Base-by-base conservation (phyloP, 2,888 invertebrate genomes). In the Drosophila formosana region DNA sequence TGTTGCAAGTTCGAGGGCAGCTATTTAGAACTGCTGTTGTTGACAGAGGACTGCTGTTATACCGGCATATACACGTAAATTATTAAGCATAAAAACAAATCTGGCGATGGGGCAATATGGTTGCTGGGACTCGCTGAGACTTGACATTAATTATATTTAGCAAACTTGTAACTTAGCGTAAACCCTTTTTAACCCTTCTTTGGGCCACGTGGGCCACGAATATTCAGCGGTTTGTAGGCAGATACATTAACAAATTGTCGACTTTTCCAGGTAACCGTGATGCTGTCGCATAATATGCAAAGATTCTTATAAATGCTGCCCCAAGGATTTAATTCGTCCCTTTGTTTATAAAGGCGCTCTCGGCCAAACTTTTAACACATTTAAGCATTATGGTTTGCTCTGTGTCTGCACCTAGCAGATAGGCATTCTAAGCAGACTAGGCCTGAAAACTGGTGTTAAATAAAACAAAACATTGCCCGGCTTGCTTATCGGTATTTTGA, bases 131-230 rank as follows among this genome's bases (percentile, higher is more conserved):
- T 46, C 11, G n/a, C 39, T n/a, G 8, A 39, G 18, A 26, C 34
- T 57, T 50, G 57, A 34, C 41, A 64, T 58, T 64, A 64, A 64
- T 64, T 64, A 58, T 26, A 34, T 45, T 64, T 28, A 30, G 34
- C 43, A 57, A 64, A 57, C 49, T 50, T 64, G 43, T 41, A 43
- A 49, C 26, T 49, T 49, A 41, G 11, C 39, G 18, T 32, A 37
- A 49, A 64, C 43, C 49, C 45, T 50, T 51, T 57, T 64, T 49
- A 28, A 18, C 26, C 28, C n/a, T 41, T n/a, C 13, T 50, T 41
- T 34, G 25, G 25, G 11, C 32, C 32, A 13, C 25, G 23, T 18
- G 11, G 32, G n/a, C n/a, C n/a, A 3, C n/a, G n/a, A 8, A 7
- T 32, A 8, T 25, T 13, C 28, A 9, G 8, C 11, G 32, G 25